Evolutionary conservation across 1,140 invertebrate species (phyloP).

Genomic region (Aphelinus certus): DNA sequence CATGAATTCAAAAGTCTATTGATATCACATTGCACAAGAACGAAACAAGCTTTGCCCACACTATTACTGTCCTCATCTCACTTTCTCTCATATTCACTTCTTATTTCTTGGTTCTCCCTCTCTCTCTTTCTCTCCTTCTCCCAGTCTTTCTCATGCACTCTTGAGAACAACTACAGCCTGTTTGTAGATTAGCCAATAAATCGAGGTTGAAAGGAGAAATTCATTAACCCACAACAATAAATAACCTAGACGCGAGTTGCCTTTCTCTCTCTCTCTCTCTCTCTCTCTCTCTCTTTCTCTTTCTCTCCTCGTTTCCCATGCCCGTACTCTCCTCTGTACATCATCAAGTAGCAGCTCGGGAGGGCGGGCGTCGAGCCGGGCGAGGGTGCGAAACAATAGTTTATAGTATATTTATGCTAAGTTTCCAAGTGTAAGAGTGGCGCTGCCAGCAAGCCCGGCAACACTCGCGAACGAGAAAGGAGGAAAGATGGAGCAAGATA

Average conservation of each 20-base stretch:
- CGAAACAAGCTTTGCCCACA: no score
- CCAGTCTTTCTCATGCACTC: not conserved
- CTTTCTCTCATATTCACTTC: no score
- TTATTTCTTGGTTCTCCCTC: no score
- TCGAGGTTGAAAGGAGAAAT: conserved; percentile 56
- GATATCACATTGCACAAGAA: no score
- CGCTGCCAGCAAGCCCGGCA: conserved; percentile 18
- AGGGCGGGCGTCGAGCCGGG: conserved; percentile 11
- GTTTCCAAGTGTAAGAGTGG: conserved; percentile 54
- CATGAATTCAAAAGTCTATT: no score
- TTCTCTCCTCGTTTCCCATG: conserved; percentile 25
- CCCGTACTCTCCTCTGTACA: no score
- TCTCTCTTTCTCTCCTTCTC: not conserved
- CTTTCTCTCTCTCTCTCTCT: conserved; percentile 5
- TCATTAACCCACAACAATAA: conserved; percentile 61
- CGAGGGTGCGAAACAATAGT: conserved; percentile 55
- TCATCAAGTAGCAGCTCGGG: conserved; percentile 33
- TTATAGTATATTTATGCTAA: conserved; percentile 64
- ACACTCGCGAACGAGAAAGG: conserved; percentile 7
- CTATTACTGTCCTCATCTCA: no score
- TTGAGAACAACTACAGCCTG: conserved; percentile 34
- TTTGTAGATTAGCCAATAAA: conserved; percentile 56
- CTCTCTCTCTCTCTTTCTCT: conserved; percentile 24
- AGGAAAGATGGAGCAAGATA: not conserved
- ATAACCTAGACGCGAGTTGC: conserved; percentile 47